Percentiles rank a stretch among this genome's conserved stretches.
These are phyloP conservation scores for Sparus aurata DNA, from an alignment of 2,797 vertebrate species.

Conservation along the genomic window DNA sequence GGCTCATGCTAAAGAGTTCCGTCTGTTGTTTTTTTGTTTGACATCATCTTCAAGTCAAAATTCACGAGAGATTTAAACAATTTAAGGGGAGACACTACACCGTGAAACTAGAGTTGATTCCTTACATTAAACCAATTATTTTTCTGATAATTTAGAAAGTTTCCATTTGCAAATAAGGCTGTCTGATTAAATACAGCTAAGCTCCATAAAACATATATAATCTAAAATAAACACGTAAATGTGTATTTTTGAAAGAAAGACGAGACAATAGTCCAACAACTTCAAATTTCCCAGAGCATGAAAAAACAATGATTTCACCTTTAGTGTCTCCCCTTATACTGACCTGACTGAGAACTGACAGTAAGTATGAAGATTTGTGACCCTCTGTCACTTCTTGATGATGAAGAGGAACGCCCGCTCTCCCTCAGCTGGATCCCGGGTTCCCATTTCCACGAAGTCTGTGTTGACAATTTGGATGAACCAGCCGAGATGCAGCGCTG, in stretches of 20 bases:
- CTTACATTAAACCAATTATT: too few relatives aligned
- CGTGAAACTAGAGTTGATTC: too few relatives aligned
- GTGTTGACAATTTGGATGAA: constrained; percentile 76
- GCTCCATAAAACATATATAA: too few relatives aligned
- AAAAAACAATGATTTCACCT: too few relatives aligned
- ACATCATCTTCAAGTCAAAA: not conserved
- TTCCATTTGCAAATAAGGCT: too few relatives aligned
- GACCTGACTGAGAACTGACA: constrained; percentile 20
- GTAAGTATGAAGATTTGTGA: not conserved
- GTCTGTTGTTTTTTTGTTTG: constrained; percentile 2
- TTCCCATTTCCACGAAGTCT: constrained; percentile 15
- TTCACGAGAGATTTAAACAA: not conserved
- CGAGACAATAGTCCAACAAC: too few relatives aligned
- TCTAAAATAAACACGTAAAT: too few relatives aligned
- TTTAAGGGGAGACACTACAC: not conserved
- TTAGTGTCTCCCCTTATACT: not conserved
- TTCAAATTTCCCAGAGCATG: too few relatives aligned
- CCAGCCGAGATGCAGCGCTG: constrained; percentile 77
- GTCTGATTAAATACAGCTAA: too few relatives aligned
- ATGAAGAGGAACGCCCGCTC: constrained; percentile 63
- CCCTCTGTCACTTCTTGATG: constrained; percentile 57
- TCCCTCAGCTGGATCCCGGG: not conserved
- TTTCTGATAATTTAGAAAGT: too few relatives aligned
- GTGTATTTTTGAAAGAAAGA: too few relatives aligned
- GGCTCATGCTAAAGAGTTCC: constrained; percentile 22